These are phyloP conservation scores for Chromobotia macracanthus DNA, from an alignment of 2,797 vertebrate species.

Conservation along the genomic window DNA sequence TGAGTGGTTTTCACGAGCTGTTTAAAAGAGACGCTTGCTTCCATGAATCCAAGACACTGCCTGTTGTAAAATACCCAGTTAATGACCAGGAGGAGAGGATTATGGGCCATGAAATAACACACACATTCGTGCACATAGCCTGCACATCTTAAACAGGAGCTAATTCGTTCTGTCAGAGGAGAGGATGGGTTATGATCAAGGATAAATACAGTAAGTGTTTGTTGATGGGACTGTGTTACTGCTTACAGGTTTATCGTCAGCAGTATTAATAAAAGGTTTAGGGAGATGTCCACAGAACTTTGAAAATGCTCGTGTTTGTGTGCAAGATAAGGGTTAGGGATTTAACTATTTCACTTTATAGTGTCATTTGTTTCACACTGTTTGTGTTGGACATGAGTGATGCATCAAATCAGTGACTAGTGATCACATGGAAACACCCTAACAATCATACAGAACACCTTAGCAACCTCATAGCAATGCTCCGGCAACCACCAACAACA, in stretches of 20 bases:
- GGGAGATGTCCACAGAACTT: too few relatives aligned
- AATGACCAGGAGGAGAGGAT: constrained; percentile 27
- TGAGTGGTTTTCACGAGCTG: constrained; percentile 34
- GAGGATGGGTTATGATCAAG: neutral
- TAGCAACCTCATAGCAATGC: neutral
- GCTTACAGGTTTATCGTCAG: too few relatives aligned
- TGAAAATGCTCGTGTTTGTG: too few relatives aligned
- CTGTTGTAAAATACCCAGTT: constrained; percentile 28
- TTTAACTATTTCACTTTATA: neutral
- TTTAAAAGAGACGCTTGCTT: neutral
- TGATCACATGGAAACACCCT: neutral
- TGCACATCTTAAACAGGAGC: neutral
- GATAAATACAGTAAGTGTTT: neutral
- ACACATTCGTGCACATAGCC: neutral
- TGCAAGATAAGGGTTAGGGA: neutral
- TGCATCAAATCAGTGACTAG: neutral
- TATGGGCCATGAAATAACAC: constrained; percentile 26
- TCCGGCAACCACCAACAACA: neutral
- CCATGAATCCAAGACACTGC: neutral
- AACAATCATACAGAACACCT: neutral
- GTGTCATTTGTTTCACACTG: neutral
- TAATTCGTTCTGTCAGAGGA: neutral
- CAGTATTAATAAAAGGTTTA: neutral
- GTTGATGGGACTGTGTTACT: neutral
- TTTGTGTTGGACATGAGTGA: neutral